Evolutionary conservation across 37 sponge, comb jelly and placozoan genomes (phyloP), one percentile per base, ranked within the genome.

Genomic region (Geodia barretti): DNA sequence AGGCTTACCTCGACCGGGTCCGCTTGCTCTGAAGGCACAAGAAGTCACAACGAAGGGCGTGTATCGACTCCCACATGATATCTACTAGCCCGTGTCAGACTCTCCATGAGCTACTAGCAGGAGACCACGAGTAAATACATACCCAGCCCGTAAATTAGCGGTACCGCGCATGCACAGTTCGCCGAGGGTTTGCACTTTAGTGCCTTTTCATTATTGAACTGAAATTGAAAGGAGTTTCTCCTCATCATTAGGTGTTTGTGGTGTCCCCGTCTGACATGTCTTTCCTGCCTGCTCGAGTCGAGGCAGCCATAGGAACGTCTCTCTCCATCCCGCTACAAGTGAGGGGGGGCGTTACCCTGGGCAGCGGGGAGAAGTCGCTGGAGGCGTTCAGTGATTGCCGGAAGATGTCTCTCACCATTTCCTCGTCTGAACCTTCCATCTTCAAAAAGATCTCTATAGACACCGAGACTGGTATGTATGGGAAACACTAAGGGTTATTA

Each of bases 231-330:
- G 54, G 54, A 47, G 7, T 58, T 29, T 2, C 25, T 40, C 41
- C 47, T 26, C 43, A 11, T 21, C 4, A 34, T 23, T 78, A 93
- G 91, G 93, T 90, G 24, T 81, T 73, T 62, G 94, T 95, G 19
- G 82, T 93, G 24, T 88, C 90, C 0, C 94, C 94, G 26, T 77
- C 71, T 30, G 77, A 70, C 68, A 93, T 95, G 68, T 8, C 68
- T 11, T 93, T 95, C 61, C 75, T 95, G 32, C 79, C 84, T 19
- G 73, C 88, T 20, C 73, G 42, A 25, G 94, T 95, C 36, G 94
- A 93, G 62, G 87, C 88, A 40, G 78, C 74, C 29, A 60, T 93
- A 4, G 96, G 94, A 3, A 30, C 62, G 17, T 35, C 47, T 40
- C 73, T 95, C 62, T 20, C 3, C 34, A 85, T 95, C 0, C 93